phyloP scores from a whole-genome alignment of 2,888 invertebrate species.

The Diarsia brunnea region DNA sequence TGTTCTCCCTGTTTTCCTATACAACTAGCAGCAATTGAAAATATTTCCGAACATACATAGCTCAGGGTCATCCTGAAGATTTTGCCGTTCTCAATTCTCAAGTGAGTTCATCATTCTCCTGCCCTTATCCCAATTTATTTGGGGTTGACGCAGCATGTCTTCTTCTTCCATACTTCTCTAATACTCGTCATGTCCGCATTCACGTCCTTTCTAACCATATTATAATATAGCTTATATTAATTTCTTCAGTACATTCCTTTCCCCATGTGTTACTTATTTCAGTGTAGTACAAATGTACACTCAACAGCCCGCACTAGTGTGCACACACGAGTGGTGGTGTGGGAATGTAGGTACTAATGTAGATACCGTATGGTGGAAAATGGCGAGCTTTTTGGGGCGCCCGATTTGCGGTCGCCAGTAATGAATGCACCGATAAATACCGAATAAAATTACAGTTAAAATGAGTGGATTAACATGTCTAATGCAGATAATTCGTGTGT shows the following conservation, averaged over 20 bases:
- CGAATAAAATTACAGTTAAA: slow-evolving; percentile 91
- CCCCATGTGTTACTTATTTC: neutral
- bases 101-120: neutral
- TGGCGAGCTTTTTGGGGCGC: slow-evolving; percentile 89
- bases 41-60: neutral
- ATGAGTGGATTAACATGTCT: slow-evolving; percentile 91
- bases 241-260: neutral
- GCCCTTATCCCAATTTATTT: too few relatives aligned
- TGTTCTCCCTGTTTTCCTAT: neutral
- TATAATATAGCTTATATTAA: neutral
- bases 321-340: slow-evolving; percentile 44
- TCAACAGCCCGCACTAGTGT: slow-evolving; percentile 1
- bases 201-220: too few relatives aligned
- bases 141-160: too few relatives aligned
- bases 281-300: neutral
- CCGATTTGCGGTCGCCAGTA: slow-evolving; percentile 89
- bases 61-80: neutral
- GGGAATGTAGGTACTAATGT: slow-evolving; percentile 68
- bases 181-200: too few relatives aligned
- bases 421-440: slow-evolving; percentile 91
- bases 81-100: neutral
- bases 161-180: too few relatives aligned
- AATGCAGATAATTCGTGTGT: slow-evolving; percentile 90
- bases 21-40: neutral
- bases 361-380: slow-evolving; percentile 81